Evolutionary conservation across 2,888 invertebrate species (phyloP), one percentile per base, ranked within the genome.

Genomic region (Lagria hirta): DNA sequence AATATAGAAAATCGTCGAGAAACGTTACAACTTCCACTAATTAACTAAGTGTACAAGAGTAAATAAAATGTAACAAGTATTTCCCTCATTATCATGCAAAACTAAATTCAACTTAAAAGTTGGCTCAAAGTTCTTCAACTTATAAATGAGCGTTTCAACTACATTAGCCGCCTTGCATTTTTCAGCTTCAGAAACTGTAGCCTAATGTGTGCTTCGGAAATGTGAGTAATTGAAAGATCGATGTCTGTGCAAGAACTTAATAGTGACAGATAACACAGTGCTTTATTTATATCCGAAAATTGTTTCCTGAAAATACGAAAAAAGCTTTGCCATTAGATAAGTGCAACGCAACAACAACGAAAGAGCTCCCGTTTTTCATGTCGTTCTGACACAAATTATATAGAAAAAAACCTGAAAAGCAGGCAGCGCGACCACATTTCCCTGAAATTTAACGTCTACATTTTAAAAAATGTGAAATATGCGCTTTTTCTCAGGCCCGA

Each of bases 21-120:
- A 41, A 29, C 34, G 29, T 18, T 13, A 7, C 15, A 23, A 11
- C 23, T 41, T 41, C 15, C 23, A 33, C 34, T 29, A 43, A 35
- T 35, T 43, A 28, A 18, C 23, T 11, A 18, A 16, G 27, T 29
- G 17, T 16, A 35, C 18, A 30, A 5, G 24, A 12, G 44, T 33
- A 38, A 37, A 44, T 43, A 43, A 30, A 30, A 30, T 26, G 36
- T 38, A 38, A 43, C 48, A 43, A 37, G 47, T 38, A 47, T 48
- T 43, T 43, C 15, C 32, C 34, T 38, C 42, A 38, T 44, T 48
- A 44, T 48, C 41, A 48, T 44, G 44, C 43, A 43, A 44, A 48
- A 48, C 43, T 48, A 44, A 36, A 48, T 44, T 44, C 33, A 44
- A 48, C 44, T 48, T 44, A 36, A 18, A 36, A 35, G 44, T n/a